phyloP scores from a whole-genome alignment of 1,140 invertebrate species.

The Pseudoatta argentina region DNA sequence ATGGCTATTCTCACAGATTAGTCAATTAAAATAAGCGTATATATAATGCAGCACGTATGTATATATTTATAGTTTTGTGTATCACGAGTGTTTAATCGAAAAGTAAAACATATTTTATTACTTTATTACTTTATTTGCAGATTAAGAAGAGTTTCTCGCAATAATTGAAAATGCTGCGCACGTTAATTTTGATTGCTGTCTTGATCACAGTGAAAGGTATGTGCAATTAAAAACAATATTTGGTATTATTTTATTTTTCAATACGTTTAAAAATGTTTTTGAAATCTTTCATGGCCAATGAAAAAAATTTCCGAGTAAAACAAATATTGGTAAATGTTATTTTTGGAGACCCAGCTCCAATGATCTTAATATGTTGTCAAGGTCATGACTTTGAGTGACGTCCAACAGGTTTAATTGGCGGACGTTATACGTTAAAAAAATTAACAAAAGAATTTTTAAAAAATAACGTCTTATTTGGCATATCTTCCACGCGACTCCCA shows the following conservation, averaged over 20 bases:
- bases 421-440: no score
- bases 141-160: background rate
- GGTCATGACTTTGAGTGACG: no score
- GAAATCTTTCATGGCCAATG: background rate
- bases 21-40: background rate
- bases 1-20: background rate
- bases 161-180: background rate
- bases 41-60: background rate
- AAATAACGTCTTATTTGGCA: no score
- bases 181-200: background rate
- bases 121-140: conserved; percentile 9
- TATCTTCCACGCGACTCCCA: no score
- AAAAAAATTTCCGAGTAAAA: background rate
- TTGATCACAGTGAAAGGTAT: conserved; percentile 15
- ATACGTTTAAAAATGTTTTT: background rate
- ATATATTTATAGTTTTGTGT: no score
- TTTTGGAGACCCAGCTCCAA: no score
- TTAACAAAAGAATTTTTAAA: no score
- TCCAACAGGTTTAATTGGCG: no score
- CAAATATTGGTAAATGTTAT: no score
- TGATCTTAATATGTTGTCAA: no score
- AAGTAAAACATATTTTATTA: background rate
- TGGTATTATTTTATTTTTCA: background rate
- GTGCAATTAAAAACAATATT: background rate
- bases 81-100: no score